Evolutionary conservation across 2,113 vertebrate species (phyloP).

Genomic region (Marcusenius ussheri): DNA sequence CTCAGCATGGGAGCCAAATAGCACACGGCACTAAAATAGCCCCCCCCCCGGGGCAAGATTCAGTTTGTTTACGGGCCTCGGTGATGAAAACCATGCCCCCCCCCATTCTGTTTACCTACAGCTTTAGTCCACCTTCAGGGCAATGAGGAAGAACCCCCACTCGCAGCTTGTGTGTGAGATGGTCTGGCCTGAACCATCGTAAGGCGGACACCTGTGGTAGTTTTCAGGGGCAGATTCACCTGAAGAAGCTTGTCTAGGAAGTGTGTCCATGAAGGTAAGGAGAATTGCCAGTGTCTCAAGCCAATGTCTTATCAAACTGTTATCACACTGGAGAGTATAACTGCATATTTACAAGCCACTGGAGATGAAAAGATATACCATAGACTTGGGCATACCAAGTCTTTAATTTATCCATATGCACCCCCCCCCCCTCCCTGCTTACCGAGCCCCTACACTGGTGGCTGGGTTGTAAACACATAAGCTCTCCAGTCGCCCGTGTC

Average conservation of each 20-base stretch:
- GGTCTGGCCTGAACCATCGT: neutral
- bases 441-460: neutral
- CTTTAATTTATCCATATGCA: neutral
- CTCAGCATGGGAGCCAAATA: neutral
- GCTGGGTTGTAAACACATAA: neutral
- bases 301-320: neutral
- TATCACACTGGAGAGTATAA: neutral
- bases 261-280: neutral
- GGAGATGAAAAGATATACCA: neutral
- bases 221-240: neutral
- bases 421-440: neutral
- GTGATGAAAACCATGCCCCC: neutral
- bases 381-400: neutral
- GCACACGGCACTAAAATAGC: neutral
- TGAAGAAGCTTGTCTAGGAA: neutral
- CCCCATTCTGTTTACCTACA: neutral
- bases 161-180: neutral
- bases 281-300: neutral
- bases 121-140: neutral
- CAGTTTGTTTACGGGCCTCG: neutral
- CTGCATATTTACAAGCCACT: neutral
- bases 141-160: neutral
- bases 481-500: neutral
- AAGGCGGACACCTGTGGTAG: neutral
- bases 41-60: neutral